phyloP scores from a whole-genome alignment of 2,888 invertebrate genomes.

The Aplocera efformata region DNA sequence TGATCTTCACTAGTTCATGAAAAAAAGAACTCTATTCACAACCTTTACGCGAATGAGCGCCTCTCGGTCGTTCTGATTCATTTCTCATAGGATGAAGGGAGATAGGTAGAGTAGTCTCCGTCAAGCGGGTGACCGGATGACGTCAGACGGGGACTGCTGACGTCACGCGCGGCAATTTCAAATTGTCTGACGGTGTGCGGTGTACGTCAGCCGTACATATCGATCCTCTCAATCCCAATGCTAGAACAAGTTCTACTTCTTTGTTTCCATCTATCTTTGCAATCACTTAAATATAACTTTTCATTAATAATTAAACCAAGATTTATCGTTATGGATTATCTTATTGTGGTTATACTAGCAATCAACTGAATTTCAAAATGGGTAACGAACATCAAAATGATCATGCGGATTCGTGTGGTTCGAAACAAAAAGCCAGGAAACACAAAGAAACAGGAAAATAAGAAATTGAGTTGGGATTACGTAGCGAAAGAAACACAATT shows the following conservation, averaged over 20 bases:
- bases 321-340: too few relatives aligned
- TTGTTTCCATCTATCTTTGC: constrained; percentile 4
- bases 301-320: not conserved
- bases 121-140: constrained; percentile 48
- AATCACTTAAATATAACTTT: not conserved
- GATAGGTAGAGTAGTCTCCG: constrained; percentile 38
- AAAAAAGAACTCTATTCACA: constrained; percentile 72
- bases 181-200: constrained; percentile 51
- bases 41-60: constrained; percentile 55
- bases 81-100: constrained; percentile 44
- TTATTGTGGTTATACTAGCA: too few relatives aligned
- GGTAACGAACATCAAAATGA: too few relatives aligned
- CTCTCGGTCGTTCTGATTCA: constrained; percentile 55
- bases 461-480: too few relatives aligned
- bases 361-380: too few relatives aligned
- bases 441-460: too few relatives aligned
- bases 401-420: too few relatives aligned
- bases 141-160: constrained; percentile 58
- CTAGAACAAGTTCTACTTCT: constrained; percentile 3
- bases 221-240: constrained; percentile 47
- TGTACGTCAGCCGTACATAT: constrained; percentile 64
- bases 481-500: too few relatives aligned
- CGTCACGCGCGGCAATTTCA: constrained; percentile 79
- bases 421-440: too few relatives aligned
- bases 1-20: constrained; percentile 55